Evolutionary conservation across 1,140 invertebrate genomes (phyloP), one percentile per base, ranked within the genome.

Genomic region (Magallana angulata): DNA sequence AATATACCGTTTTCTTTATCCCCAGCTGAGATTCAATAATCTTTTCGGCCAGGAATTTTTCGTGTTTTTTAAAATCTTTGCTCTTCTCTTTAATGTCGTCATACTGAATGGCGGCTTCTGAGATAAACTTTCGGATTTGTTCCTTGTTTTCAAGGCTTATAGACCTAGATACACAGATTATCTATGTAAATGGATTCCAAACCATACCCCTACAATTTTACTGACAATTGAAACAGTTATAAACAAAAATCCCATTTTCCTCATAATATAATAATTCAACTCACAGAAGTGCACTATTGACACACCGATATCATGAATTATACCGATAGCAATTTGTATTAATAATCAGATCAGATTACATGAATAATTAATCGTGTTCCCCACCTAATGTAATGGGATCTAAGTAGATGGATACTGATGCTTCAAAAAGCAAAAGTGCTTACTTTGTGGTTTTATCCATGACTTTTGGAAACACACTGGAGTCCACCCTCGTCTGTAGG

Each of bases 371-470:
- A 48, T 48, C 36, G 5, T 48, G 0, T 48, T 48, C 36, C 5
- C 2, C 36, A 48, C 3, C 36, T 48, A 48, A 48, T 48, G 36
- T 48, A 48, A 48, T 48, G 36, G 36, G 36, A 4, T 48, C 36
- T 4, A 48, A 48, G 36, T 48, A 48, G 36, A 48, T 48, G 2
- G 36, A 48, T 48, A 48, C 36, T 48, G 36, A 48, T 48, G 36
- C 36, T 36, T 5, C 36, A 48, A 5, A 48, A 24, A 24, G 24
- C 36, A 48, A 3, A 48, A 48, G 2, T 5, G 36, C 68, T 36
- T 76, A 76, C 68, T 76, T 76, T 18, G 64, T 71, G 36, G 68
- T 76, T 76, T 76, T 76, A 30, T 76, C 68, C 68, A 76, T 76
- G 24, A 76, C 68, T 76, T 76, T 76, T 18, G 68, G 68, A 30